Evolutionary conservation across 1,140 invertebrate species (phyloP).

Genomic region (Cotesia vestalis): DNA sequence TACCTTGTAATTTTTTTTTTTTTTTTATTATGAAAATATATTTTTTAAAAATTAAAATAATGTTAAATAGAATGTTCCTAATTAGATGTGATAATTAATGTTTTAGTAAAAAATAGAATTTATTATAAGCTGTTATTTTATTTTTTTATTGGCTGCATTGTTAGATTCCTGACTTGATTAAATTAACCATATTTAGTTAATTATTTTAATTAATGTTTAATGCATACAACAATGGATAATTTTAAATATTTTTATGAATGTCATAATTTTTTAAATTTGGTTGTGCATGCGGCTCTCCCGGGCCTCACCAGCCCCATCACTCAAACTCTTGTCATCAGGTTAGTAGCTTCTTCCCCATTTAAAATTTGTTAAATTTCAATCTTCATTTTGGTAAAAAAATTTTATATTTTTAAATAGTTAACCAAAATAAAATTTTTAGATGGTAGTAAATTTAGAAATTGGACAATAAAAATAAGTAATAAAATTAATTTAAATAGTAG

Average conservation of each 20-base stretch:
- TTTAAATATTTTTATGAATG: slow-evolving; percentile 41
- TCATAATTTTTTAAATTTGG: slow-evolving; percentile 62
- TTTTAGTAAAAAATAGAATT: not conserved
- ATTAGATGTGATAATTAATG: no score
- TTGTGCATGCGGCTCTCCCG: slow-evolving; percentile 71
- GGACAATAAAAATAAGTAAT: no score
- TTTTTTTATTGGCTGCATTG: no score
- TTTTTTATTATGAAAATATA: no score
- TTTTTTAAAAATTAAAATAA: no score
- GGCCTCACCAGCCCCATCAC: slow-evolving; percentile 65
- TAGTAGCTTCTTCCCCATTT: slow-evolving; percentile 52
- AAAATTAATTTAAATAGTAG: no score
- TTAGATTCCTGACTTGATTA: not conserved
- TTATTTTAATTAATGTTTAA: slow-evolving; percentile 5
- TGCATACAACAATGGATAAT: not conserved
- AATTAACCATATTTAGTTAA: not conserved
- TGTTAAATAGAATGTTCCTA: no score
- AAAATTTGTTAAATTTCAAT: not conserved
- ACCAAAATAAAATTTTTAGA: not conserved
- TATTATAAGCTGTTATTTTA: no score
- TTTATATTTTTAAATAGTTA: not conserved
- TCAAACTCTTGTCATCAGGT: slow-evolving; percentile 58
- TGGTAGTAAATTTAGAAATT: no score
- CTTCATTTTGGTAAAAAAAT: not conserved
- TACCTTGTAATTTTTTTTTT: slow-evolving; percentile 19